Evolutionary conservation across 2,888 invertebrate species (phyloP).

Genomic region (Mythimna albipuncta): DNA sequence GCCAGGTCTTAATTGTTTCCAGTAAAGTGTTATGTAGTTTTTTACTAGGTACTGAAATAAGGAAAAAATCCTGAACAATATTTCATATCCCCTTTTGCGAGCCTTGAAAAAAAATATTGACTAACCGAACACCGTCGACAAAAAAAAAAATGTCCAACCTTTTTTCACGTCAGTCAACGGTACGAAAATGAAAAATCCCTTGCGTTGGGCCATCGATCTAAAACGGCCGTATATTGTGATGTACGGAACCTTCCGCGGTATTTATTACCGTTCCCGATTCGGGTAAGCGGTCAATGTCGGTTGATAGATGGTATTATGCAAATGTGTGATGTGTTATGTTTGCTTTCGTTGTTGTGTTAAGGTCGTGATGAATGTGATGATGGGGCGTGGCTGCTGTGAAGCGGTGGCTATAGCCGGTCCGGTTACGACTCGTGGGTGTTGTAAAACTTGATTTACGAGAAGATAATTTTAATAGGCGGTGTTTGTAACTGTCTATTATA

Average conservation of each 20-base stretch:
- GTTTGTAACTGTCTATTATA: not conserved
- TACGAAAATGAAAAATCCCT: constrained; percentile 76
- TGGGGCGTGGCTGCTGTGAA: constrained; percentile 1
- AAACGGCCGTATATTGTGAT: constrained; percentile 70
- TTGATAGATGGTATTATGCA: constrained; percentile 80
- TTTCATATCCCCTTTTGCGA: not conserved
- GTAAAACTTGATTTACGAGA: constrained; percentile 25
- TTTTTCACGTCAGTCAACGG: constrained; percentile 60
- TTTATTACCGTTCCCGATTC: constrained; percentile 78
- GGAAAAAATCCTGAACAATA: not conserved
- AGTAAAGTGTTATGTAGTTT: too few species aligned
- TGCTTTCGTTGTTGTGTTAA: constrained; percentile 55
- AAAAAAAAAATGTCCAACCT: constrained; percentile 66
- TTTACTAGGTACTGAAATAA: not conserved
- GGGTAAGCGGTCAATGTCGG: constrained; percentile 73
- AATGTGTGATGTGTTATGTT: constrained; percentile 66
- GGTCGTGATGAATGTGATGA: constrained; percentile 38
- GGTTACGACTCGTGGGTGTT: constrained; percentile 11
- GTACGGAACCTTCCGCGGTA: constrained; percentile 69
- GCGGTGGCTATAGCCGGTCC: not conserved
- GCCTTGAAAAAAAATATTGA: constrained; percentile 6
- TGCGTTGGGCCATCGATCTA: constrained; percentile 75
- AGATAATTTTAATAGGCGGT: constrained; percentile 28
- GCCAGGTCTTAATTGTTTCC: not conserved
- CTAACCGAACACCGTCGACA: constrained; percentile 9